Conservation (phyloP, 2,113 vertebrate species). For the Gnathochromis pfefferi region DNA sequence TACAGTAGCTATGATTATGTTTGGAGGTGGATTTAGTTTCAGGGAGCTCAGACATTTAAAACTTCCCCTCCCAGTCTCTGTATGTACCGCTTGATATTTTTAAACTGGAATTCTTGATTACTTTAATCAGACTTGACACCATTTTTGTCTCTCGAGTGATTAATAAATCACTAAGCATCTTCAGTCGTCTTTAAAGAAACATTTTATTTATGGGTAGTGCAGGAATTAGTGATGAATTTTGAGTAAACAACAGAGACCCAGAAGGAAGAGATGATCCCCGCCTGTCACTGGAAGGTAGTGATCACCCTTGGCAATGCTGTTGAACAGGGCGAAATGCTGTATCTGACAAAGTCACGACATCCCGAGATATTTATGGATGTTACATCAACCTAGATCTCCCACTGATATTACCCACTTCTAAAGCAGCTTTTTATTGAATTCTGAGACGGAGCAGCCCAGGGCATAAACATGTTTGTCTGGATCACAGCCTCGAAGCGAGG, state of each 20-base stretch:
- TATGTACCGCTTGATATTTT: background rate
- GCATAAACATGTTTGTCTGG: constrained; percentile 63
- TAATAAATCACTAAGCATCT: background rate
- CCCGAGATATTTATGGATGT: constrained; percentile 8
- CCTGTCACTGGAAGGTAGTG: background rate
- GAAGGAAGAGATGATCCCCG: background rate
- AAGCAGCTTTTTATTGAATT: constrained; percentile 43
- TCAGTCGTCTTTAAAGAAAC: background rate
- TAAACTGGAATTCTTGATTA: background rate
- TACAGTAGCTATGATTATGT: background rate
- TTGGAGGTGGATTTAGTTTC: background rate
- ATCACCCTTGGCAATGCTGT: background rate
- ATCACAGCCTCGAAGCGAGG: constrained; percentile 15
- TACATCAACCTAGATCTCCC: constrained; percentile 16
- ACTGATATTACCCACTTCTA: constrained; percentile 29
- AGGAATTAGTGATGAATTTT: background rate
- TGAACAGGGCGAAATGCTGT: background rate
- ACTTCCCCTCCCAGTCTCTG: background rate
- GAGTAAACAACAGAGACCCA: background rate
- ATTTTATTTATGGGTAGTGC: background rate
- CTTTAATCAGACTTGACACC: background rate
- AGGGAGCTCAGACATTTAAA: background rate
- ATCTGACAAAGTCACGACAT: background rate
- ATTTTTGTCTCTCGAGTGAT: background rate
- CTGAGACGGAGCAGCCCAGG: constrained; percentile 38